These are phyloP conservation scores for Smutsia gigantea DNA, from an alignment of 2,797 vertebrate genomes.

Conservation along the genomic window DNA sequence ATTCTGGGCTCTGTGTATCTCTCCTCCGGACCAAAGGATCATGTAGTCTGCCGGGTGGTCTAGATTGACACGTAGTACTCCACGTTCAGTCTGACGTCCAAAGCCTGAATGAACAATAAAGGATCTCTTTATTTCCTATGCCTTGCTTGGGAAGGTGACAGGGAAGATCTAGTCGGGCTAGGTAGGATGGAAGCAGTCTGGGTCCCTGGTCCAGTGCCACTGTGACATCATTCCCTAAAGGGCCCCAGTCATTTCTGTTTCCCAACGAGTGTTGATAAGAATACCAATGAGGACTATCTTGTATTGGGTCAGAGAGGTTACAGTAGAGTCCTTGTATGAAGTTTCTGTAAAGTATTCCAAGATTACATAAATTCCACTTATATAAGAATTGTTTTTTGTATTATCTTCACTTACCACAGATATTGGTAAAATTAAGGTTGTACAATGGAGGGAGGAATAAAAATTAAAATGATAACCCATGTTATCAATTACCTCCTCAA, in stretches of 20 bases:
- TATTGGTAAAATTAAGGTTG: slow-evolving; percentile 12
- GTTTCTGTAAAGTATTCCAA: background rate
- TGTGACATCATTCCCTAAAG: background rate
- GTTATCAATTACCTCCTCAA: too few relatives aligned
- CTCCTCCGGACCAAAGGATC: background rate
- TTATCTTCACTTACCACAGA: background rate
- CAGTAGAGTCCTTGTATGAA: background rate
- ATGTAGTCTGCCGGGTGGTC: background rate
- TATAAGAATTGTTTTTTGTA: background rate
- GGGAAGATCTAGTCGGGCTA: background rate
- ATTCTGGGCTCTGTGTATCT: background rate
- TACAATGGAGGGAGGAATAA: background rate
- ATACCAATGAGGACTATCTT: background rate
- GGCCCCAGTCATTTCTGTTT: slow-evolving; percentile 11
- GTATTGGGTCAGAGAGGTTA: background rate
- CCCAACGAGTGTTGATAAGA: background rate
- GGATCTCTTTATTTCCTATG: background rate
- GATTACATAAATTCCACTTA: background rate
- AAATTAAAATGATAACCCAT: slow-evolving; percentile 42
- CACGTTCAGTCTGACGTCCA: background rate
- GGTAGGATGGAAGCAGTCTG: background rate
- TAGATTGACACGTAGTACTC: background rate
- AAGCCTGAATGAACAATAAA: background rate
- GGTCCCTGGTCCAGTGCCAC: background rate
- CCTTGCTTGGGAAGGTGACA: background rate